Percentiles rank a stretch among this genome's conserved stretches.
Evolutionary conservation across 1,140 invertebrate species (phyloP).

Genomic region (Augochlora pura): DNA sequence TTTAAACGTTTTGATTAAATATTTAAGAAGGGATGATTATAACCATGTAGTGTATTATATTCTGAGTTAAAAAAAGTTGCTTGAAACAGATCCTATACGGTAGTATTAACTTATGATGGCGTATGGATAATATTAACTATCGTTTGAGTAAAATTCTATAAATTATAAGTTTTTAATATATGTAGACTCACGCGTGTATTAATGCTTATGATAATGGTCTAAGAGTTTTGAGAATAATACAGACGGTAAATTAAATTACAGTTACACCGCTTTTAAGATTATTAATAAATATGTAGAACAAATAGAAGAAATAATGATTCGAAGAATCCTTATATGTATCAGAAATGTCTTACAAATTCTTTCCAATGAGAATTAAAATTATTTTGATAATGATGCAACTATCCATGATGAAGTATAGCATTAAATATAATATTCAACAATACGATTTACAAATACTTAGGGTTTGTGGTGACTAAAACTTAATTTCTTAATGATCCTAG

Average conservation of each 20-base stretch:
- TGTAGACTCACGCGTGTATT: too few species aligned
- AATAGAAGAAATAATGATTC: constrained; percentile 93
- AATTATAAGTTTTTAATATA: constrained; percentile 83
- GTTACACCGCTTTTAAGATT: too few species aligned
- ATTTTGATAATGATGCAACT: constrained; percentile 95
- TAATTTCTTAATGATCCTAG: neutral
- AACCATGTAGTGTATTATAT: constrained; percentile 92
- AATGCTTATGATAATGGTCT: too few species aligned
- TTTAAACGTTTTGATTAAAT: constrained; percentile 94
- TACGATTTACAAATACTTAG: constrained; percentile 96
- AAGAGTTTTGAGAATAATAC: too few species aligned
- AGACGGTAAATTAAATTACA: too few species aligned
- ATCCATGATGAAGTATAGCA: constrained; percentile 91
- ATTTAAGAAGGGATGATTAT: constrained; percentile 92
- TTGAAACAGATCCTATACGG: constrained; percentile 93
- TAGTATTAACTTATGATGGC: constrained; percentile 87
- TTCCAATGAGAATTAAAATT: constrained; percentile 88
- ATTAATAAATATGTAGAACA: constrained; percentile 81
- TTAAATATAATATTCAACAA: constrained; percentile 83
- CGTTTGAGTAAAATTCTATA: constrained; percentile 90
- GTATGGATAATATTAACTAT: constrained; percentile 88
- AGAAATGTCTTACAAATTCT: constrained; percentile 96
- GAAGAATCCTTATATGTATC: constrained; percentile 94
- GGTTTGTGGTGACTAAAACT: constrained; percentile 75
- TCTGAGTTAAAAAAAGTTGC: constrained; percentile 91